Evolutionary conservation across 2,797 vertebrate genomes (phyloP).

Genomic region (Hapalemur alaotrensis): DNA sequence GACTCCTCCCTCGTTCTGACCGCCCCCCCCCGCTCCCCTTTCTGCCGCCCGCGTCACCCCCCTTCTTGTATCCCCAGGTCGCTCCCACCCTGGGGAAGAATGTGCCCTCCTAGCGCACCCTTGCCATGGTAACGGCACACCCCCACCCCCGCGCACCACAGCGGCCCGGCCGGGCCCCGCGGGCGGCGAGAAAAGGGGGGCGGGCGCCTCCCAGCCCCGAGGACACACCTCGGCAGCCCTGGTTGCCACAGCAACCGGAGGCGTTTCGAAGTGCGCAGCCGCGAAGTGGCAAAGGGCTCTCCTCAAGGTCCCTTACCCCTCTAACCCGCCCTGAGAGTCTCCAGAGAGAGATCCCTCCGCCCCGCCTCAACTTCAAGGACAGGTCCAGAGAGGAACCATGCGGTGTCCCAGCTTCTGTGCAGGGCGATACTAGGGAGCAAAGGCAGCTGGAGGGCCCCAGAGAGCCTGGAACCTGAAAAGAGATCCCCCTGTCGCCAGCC

Average conservation of each 20-base stretch:
- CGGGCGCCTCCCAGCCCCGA: slow-evolving; percentile 50
- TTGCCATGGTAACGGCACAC: slow-evolving; percentile 80
- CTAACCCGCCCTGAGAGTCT: neutral
- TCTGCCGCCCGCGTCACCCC: slow-evolving; percentile 51
- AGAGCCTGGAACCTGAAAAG: slow-evolving; percentile 25
- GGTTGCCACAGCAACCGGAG: slow-evolving; percentile 67
- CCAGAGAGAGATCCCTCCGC: neutral
- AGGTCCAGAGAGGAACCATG: neutral
- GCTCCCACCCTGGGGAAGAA: slow-evolving; percentile 69
- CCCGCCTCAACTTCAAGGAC: neutral
- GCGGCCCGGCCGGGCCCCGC: slow-evolving; percentile 48
- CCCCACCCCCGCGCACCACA: slow-evolving; percentile 79
- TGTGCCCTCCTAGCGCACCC: slow-evolving; percentile 78
- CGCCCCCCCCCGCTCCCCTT: slow-evolving; percentile 33
- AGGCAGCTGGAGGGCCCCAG: neutral
- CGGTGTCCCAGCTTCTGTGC: neutral
- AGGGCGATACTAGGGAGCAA: neutral
- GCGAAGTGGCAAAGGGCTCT: neutral
- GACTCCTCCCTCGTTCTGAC: slow-evolving; percentile 66
- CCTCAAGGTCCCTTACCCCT: neutral
- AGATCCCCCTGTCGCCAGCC: slow-evolving; percentile 25
- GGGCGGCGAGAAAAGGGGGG: slow-evolving; percentile 29
- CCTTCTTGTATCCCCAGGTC: slow-evolving; percentile 43
- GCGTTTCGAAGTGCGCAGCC: slow-evolving; percentile 47
- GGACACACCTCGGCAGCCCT: slow-evolving; percentile 71